Base-by-base conservation (phyloP, 2,888 invertebrate species). In the Erebia epiphron region DNA sequence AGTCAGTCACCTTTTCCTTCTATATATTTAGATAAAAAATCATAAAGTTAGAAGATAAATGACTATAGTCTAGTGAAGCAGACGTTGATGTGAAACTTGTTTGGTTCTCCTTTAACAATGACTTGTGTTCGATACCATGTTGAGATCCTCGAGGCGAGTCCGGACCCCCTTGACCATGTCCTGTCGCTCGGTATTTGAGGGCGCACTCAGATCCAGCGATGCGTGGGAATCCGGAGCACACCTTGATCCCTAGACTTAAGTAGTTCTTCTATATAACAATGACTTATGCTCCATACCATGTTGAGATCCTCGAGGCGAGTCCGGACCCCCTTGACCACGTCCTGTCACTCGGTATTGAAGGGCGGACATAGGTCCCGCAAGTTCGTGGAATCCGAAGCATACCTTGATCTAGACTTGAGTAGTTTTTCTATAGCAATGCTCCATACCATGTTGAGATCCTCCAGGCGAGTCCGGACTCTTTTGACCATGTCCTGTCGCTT, bases 181-280 rank as follows among this genome's bases (percentile, higher is more conserved):
- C 76, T 96, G 94, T 50, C 98, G 93, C 83, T 98, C 98, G 16
- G 95, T 94, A 77, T 96, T 96, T 52, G 96, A 96, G 73, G 97
- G 98, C 0, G 98, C 98, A 86, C 98, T 98, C 0, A 98, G 98
- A 91, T 98, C 98, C 74, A 98, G 92, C 3, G 98, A 97, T 3
- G 98, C 98, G 79, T 98, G n/a, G 97, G 91, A 98, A 98, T 1
- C 98, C 98, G 76, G 97, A 96, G 92, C 98, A 98, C 58, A 98
- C 98, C 89, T 97, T 98, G 74, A 98, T 98, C n/a, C n/a, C 98
- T 95, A 0, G 96, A 95, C 91, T 98, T 98, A 68, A 98, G 93
- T 83, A 98, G 98, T 79, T 98, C 98, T 62, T 98, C 98, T 26
- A 26, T 3, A 35, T 35, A 35, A 35, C 0, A 97, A 98, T 43